Base-by-base conservation (phyloP, 1,140 invertebrate species). In the Drosophila eugracilis region DNA sequence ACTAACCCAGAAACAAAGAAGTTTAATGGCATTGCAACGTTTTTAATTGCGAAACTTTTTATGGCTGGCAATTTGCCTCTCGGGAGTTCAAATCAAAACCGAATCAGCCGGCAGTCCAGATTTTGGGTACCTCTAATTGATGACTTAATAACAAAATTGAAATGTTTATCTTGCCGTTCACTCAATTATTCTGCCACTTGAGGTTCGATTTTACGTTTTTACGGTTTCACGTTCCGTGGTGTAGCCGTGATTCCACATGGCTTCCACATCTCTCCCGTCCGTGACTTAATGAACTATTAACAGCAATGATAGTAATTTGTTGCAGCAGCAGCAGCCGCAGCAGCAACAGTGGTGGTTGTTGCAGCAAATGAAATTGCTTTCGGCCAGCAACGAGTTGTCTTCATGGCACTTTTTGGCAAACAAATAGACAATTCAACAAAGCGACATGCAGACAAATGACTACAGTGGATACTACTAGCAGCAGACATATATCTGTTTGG, bases 251-350 rank as follows among this genome's bases (percentile, higher is more conserved):
- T 73, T 74, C 70, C 70, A 73, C 71, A 73, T 63, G 70, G 70
- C 66, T 72, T 22, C 67, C 81, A 76, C 74, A 77, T 55, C 49
- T 57, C 49, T 74, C 72, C 62, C 66, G 66, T 88, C 83, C 83
- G 83, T 88, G 83, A 88, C 83, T 88, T 88, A 88, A 88, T 88
- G 83, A 88, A 88, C 83, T 88, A 86, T 86, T 86, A 86, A 86
- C 83, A 88, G 83, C 83, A 86, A 86, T 86, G 83, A 86, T 86
- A 88, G 83, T 88, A 86, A 86, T 86, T 86, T 86, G 83, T 86
- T 88, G 83, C 55, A 69, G 52, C 74, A 50, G 58, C 59, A 7
- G 21, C 47, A 4, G 28, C 12, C 28, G 57, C 72, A 47, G 67
- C 54, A 66, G 52, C 75, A 59, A 70, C n/a, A n/a, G n/a, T n/a